Evolutionary conservation across 2,113 vertebrate genomes (phyloP).

Genomic region (Gulo gulo): DNA sequence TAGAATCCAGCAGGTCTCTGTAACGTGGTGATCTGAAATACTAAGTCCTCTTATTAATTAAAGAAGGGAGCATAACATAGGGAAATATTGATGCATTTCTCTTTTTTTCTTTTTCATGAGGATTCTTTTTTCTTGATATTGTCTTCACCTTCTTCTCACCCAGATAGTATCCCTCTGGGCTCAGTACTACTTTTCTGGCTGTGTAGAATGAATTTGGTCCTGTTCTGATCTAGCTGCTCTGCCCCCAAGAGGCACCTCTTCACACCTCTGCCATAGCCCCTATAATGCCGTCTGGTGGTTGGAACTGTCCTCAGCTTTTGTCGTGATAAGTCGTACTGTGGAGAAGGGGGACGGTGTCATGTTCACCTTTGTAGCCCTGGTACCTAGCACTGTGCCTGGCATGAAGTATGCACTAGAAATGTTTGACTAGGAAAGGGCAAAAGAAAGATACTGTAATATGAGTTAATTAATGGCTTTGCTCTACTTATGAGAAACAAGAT

Average conservation of each 20-base stretch:
- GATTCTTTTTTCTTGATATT: neutral
- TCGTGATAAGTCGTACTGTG: neutral
- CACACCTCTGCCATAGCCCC: too few species aligned
- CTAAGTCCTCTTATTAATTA: neutral
- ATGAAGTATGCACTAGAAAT: neutral
- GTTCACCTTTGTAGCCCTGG: neutral
- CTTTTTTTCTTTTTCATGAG: neutral
- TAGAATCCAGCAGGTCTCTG: neutral
- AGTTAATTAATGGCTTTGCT: neutral
- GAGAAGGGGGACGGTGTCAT: neutral
- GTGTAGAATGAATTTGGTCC: neutral
- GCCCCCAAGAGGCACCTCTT: neutral
- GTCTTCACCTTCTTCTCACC: neutral
- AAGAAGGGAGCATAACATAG: neutral
- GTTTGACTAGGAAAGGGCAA: neutral
- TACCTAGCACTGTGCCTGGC: neutral
- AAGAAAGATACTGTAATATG: neutral
- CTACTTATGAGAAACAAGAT: neutral
- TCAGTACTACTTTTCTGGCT: neutral
- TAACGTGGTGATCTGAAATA: neutral
- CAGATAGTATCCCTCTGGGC: neutral
- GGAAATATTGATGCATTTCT: neutral
- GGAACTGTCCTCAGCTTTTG: neutral
- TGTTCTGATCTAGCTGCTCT: neutral
- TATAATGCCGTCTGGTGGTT: neutral